Base-by-base conservation (phyloP, 1,140 invertebrate genomes). In the Arion vulgaris region DNA sequence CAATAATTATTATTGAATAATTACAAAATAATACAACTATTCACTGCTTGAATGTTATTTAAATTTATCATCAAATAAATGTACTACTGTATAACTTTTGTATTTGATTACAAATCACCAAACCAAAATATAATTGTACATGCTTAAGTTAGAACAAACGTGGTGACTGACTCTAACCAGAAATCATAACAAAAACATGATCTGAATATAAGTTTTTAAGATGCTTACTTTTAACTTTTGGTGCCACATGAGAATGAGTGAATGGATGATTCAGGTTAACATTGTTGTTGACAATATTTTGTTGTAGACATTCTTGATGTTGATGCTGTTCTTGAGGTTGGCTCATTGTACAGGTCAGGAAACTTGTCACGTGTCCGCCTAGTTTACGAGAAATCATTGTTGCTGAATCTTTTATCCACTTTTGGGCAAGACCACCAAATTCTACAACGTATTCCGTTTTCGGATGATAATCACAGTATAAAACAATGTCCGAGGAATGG, bases 211-310 rank as follows among this genome's bases (percentile, higher is more conserved):
- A n/a, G n/a, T n/a, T n/a, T n/a, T n/a, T n/a, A 82, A 78, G 68
- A 82, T 28, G 17, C 80, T 81, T 81, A 81, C 80, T 81, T 81
- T 62, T 73, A 9, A 81, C 71, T 57, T 49, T 49, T 32, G 80
- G 80, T 57, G 62, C 57, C 38, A 26, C 7, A 13, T 68, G 66
- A 71, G 76, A 66, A n/a, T 39, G 36, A 23, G 4, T 71, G 41
- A 45, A 45, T 26, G 80, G 36, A 36, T 73, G 80, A 28, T 73
- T 81, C 1, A 81, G 13, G 71, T 74, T 81, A 0, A 81, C 49
- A 28, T 74, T 81, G 71, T 81, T 81, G 71, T 81, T 81, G 19
- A 62, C 71, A 57, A 81, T 73, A 39, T 80, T 80, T 26, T 81
- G 80, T 26, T 73, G 69, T 32, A 51, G 69, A 19, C 19, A 17